phyloP scores from a whole-genome alignment of 2,797 vertebrate genomes.

The Pagetopsis macropterus region DNA sequence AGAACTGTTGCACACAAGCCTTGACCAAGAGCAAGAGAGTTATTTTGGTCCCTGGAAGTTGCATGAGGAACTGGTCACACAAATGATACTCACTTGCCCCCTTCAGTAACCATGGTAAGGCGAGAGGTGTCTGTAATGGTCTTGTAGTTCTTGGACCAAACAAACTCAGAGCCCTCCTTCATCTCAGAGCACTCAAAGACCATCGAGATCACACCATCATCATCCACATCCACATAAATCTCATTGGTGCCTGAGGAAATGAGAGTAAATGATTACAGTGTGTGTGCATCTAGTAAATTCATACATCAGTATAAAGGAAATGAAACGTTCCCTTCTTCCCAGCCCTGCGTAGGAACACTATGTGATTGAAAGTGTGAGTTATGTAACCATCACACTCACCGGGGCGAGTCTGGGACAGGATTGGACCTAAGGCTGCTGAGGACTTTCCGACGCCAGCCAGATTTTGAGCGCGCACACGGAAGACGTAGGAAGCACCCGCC shows the following conservation, averaged over 20 bases:
- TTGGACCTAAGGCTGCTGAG: constrained; percentile 86
- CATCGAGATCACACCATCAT: constrained; percentile 94
- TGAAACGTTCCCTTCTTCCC: constrained; percentile 7
- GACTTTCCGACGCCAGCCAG: constrained; percentile 92
- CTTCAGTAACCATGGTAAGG: constrained; percentile 87
- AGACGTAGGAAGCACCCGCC: constrained; percentile 87
- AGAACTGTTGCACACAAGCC: not conserved
- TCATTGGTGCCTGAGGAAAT: constrained; percentile 90
- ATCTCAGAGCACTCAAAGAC: constrained; percentile 94
- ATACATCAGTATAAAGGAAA: not conserved
- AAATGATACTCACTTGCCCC: constrained; percentile 85
- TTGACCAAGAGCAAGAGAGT: not conserved
- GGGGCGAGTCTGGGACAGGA: constrained; percentile 91
- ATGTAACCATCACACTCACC: constrained; percentile 81
- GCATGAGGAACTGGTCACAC: not conserved
- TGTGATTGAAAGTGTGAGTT: constrained; percentile 35
- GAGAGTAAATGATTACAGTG: constrained; percentile 11
- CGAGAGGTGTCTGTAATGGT: constrained; percentile 88
- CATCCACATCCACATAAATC: constrained; percentile 91
- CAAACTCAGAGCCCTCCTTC: constrained; percentile 89
- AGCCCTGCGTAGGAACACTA: constrained; percentile 34
- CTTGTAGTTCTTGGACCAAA: constrained; percentile 98
- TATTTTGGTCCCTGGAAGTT: not conserved
- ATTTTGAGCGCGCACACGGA: constrained; percentile 92
- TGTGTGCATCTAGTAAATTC: not conserved